These are phyloP conservation scores for Callyntrura sp. DNA, from an alignment of 2,888 invertebrate species.

Conservation along the genomic window DNA sequence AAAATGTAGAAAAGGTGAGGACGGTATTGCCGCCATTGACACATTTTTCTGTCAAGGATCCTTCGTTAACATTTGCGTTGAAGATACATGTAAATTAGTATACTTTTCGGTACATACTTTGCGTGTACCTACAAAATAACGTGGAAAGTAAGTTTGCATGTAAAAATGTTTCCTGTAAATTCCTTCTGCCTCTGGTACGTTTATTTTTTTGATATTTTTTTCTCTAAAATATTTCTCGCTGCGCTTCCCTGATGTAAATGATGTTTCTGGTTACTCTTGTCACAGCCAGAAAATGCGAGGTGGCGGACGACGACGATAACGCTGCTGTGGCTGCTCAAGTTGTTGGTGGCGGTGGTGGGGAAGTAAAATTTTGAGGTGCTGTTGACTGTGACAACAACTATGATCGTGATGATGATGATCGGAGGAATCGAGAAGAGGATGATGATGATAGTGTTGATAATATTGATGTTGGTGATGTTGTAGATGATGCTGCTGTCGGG, in stretches of 20 bases:
- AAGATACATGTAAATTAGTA: slow-evolving; percentile 17
- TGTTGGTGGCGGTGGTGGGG: not conserved
- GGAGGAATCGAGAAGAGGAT: not conserved
- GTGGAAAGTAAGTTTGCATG: too few relatives aligned
- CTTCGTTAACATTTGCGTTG: not conserved
- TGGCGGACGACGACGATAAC: not conserved
- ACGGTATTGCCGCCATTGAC: not conserved
- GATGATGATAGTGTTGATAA: not conserved
- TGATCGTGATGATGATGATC: not conserved
- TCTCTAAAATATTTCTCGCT: slow-evolving; percentile 11
- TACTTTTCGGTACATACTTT: not conserved
- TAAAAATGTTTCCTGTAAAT: slow-evolving; percentile 19
- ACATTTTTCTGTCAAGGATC: not conserved
- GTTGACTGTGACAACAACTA: not conserved
- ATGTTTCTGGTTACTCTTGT: slow-evolving; percentile 17
- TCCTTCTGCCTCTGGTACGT: slow-evolving; percentile 3
- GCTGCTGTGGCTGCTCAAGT: not conserved
- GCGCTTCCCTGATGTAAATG: slow-evolving; percentile 6
- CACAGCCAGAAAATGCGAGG: slow-evolving; percentile 6
- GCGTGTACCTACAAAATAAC: too few relatives aligned
- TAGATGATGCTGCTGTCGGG: not conserved
- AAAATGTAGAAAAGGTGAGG: not conserved
- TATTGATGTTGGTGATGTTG: slow-evolving; percentile 19
- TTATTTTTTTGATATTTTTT: not conserved
- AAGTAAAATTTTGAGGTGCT: slow-evolving; percentile 27